A percentile compares a stretch with the other conserved stretches of the same genome.
phyloP scores from a whole-genome alignment of 2,888 invertebrate genomes.

The Rugalucina vietnamica region DNA sequence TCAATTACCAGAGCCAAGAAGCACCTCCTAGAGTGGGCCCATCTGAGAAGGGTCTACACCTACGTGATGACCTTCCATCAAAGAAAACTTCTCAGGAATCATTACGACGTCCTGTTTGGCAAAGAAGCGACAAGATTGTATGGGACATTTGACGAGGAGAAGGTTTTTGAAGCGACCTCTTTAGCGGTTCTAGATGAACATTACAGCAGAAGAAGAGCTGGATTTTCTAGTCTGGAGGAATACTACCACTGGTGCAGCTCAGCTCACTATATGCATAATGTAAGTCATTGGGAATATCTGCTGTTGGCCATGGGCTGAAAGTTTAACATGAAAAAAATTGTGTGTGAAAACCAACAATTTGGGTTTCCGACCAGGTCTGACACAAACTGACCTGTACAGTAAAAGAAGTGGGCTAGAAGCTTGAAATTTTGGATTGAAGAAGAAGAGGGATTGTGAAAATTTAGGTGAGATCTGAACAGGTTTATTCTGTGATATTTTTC shows the following conservation, averaged over 20 bases:
- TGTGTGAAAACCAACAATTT: no score
- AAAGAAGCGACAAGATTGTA: slow-evolving; percentile 89
- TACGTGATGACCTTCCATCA: slow-evolving; percentile 97
- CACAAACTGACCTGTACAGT: no score
- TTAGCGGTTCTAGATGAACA: slow-evolving; percentile 95
- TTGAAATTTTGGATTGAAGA: no score
- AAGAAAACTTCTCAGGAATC: slow-evolving; percentile 93
- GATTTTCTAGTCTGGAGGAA: slow-evolving; percentile 62
- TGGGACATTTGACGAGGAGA: slow-evolving; percentile 88
- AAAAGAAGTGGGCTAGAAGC: no score
- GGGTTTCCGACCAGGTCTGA: no score
- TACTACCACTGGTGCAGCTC: slow-evolving; percentile 90
- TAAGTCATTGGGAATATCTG: slow-evolving; percentile 61
- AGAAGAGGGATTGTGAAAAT: no score
- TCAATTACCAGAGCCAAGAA: slow-evolving; percentile 88
- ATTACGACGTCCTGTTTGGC: slow-evolving; percentile 90
- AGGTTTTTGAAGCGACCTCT: slow-evolving; percentile 94
- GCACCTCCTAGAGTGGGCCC: slow-evolving; percentile 93
- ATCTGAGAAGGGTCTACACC: slow-evolving; percentile 94
- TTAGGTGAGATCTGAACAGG: no score
- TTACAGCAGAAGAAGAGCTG: slow-evolving; percentile 88
- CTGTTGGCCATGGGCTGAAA: no score
- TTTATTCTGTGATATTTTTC: no score
- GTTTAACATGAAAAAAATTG: no score
- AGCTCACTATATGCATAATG: slow-evolving; percentile 90